These are phyloP conservation scores for Xiphorhynchus elegans DNA, from an alignment of 2,113 vertebrate species.

Conservation along the genomic window DNA sequence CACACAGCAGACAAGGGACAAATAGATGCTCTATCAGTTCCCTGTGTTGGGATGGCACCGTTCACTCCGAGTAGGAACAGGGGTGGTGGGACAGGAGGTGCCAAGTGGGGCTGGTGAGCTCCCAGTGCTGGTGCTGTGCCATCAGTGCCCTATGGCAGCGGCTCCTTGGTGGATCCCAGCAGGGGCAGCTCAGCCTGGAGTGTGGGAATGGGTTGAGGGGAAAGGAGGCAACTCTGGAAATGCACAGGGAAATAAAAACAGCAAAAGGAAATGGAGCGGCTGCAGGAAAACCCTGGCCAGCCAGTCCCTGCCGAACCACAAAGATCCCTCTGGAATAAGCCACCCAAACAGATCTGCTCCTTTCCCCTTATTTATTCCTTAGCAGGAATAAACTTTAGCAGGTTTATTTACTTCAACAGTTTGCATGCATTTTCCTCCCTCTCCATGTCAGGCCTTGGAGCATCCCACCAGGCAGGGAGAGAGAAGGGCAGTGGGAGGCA, in stretches of 20 bases:
- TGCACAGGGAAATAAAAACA: neutral
- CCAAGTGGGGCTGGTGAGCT: rapidly evolving
- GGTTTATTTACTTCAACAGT: neutral
- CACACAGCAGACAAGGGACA: neutral
- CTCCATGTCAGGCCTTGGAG: neutral
- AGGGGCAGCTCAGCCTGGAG: neutral
- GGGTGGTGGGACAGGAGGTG: neutral
- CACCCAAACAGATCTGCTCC: rapidly evolving
- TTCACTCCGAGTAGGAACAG: rapidly evolving
- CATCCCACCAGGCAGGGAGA: neutral
- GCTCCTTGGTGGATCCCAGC: rapidly evolving
- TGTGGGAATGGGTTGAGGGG: rapidly evolving
- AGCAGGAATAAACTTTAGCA: neutral
- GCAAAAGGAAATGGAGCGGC: neutral
- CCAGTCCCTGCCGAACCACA: rapidly evolving
- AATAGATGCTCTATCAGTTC: rapidly evolving
- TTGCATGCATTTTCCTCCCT: neutral
- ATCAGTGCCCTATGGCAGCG: rapidly evolving
- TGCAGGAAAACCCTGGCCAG: neutral
- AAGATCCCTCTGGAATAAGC: neutral
- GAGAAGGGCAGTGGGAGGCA: neutral
- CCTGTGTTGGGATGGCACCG: rapidly evolving
- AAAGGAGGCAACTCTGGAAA: neutral
- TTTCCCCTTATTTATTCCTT: neutral
- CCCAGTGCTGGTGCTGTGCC: rapidly evolving